Evolutionary conservation across 2,888 invertebrate genomes (phyloP), one percentile per base, ranked within the genome.

Genomic region (Sicus ferrugineus): DNA sequence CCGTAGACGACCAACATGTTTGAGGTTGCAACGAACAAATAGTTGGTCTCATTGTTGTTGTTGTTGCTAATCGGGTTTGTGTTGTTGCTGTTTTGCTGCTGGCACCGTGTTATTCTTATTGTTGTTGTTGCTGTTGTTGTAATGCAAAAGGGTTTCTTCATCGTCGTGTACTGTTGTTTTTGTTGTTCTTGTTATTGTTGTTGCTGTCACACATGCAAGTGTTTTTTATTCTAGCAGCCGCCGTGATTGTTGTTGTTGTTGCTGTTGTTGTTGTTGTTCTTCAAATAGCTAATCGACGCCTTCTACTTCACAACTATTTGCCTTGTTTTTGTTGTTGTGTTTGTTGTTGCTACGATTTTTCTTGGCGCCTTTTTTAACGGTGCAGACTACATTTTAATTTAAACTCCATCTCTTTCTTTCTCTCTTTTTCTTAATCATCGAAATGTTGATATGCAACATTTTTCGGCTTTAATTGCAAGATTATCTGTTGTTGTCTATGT

Each of bases 111-210:
- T 50, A 19, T 21, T 23, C 21, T 70, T 70, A 70, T 74, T 65
- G 63, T 67, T 65, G 68, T 68, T 69, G 61, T 42, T 46, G 42
- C 63, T 68, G 69, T 19, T 68, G 54, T 30, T 62, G 26, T 30
- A 23, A 30, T 11, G 19, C 9, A n/a, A n/a, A n/a, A n/a, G n/a
- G n/a, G n/a, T n/a, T n/a, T n/a, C n/a, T 46, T 46, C 19, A 46
- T 16, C 14, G n/a, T n/a, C n/a, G n/a, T n/a, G n/a, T n/a, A n/a
- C n/a, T n/a, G n/a, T n/a, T n/a, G 5, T n/a, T 19, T 5, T n/a
- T 50, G 52, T 46, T 31, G 31, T 31, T 30, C 19, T 59, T 46
- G 68, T 59, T 69, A 68, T 59, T 58, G 64, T 46, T 48, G 28
- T 21, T 38, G 30, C 59, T 26, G 56, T 26, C 19, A n/a, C 3